Conservation (phyloP, 1,140 invertebrate species). For the Trichoplusia ni region DNA sequence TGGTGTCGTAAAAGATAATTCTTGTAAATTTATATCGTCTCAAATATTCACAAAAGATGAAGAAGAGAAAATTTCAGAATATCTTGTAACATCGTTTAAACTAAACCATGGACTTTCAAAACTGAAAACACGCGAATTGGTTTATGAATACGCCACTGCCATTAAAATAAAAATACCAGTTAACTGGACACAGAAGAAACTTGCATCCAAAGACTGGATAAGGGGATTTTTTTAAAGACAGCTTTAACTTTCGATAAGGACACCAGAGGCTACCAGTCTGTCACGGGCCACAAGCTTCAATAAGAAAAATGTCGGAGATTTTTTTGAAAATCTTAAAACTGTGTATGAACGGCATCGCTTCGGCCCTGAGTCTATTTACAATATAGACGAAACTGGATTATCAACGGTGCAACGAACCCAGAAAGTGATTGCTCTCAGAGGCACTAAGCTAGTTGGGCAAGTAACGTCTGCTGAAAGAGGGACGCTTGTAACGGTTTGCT, state of each 20-base stretch:
- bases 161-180: conserved; percentile 36
- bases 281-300: conserved; percentile 59
- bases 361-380: conserved; percentile 39
- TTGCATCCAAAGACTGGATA: conserved; percentile 59
- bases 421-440: conserved; percentile 37
- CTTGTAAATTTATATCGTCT: conserved; percentile 30
- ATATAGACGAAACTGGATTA: conserved; percentile 43
- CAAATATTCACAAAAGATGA: conserved; percentile 42
- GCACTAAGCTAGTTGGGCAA: conserved; percentile 38
- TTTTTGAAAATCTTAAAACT: conserved; percentile 43
- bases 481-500: conserved; percentile 33
- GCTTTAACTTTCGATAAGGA: conserved; percentile 47
- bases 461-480: conserved; percentile 42
- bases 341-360: conserved; percentile 35
- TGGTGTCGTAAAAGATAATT: conserved; percentile 35
- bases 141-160: conserved; percentile 37
- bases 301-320: conserved; percentile 45
- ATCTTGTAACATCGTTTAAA: conserved; percentile 37
- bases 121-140: conserved; percentile 38
- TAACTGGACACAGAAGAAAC: conserved; percentile 42
- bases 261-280: conserved; percentile 53
- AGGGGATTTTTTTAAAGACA: conserved; percentile 52
- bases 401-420: conserved; percentile 33
- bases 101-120: conserved; percentile 38
- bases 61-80: conserved; percentile 41